Evolutionary conservation across 2,888 invertebrate species (phyloP), one percentile per base, ranked within the genome.

Genomic region (Phaedon cochleariae): DNA sequence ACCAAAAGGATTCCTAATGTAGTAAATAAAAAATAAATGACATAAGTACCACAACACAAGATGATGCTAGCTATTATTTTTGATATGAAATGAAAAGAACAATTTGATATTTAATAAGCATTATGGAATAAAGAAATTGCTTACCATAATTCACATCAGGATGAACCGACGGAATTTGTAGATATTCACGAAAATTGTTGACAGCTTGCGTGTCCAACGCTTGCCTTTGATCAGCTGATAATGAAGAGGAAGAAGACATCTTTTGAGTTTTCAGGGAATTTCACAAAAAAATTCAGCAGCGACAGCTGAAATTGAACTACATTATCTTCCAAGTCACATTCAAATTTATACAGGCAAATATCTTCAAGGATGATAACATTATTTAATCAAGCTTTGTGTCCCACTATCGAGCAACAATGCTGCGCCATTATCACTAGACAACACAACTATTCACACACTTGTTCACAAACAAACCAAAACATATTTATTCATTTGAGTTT

Each of bases 101-200:
- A 57, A 12, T 45, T 46, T 15, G 1, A 15, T 26, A 18, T 41
- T 5, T 20, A n/a, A 46, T 1, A 26, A 26, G 26, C 7, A 5
- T 26, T 5, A 57, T 48, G 34, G 29, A 21, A 5, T 52, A 37
- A 37, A 18, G 41, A 37, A 17, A 37, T 54, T n/a, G 17, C 10
- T 55, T 26, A 95, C 96, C 90, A 81, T 97, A 97, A 82, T 96
- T 88, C 4, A 95, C 86, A 78, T 93, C 84, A 0, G 97, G 96
- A 77, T 96, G 96, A 0, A 96, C 94, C 59, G 94, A 94, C 7
- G 94, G 92, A 74, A 96, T 94, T 72, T 88, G 87, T 59, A 97
- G 84, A 86, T 96, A 97, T 77, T 95, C 92, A 61, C 92, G 87
- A 78, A 97, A 94, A 78, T 91, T 90, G 72, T 91, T 87, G 66